Evolutionary conservation across 2,113 vertebrate species (phyloP).

Genomic region (Chionomys nivalis): DNA sequence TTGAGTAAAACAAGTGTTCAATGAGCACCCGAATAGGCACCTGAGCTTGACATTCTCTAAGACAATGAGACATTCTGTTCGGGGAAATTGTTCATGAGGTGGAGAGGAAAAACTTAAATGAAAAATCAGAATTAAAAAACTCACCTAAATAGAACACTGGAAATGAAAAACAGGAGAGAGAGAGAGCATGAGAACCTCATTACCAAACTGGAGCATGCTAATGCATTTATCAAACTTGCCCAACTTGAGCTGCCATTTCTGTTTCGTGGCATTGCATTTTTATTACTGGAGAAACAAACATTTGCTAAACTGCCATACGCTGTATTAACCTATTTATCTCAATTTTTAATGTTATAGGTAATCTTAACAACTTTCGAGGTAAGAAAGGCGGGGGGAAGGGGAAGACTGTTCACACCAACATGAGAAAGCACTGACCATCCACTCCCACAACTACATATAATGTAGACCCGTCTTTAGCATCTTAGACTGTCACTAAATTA

Average conservation of each 20-base stretch:
- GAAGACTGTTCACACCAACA: constrained; percentile 10
- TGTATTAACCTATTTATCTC: constrained; percentile 26
- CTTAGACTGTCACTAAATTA: constrained; percentile 44
- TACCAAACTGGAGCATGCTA: constrained; percentile 69
- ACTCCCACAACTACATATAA: neutral
- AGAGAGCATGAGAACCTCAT: constrained; percentile 84
- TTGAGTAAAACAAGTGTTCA: constrained; percentile 75
- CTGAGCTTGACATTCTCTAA: constrained; percentile 76
- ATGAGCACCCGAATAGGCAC: constrained; percentile 82
- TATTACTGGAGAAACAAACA: constrained; percentile 56
- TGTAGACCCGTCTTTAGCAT: constrained; percentile 12
- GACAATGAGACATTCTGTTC: constrained; percentile 80
- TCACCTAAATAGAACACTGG: constrained; percentile 89
- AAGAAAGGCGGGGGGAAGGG: neutral
- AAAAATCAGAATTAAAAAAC: constrained; percentile 83
- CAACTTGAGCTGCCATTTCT: constrained; percentile 62
- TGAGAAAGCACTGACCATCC: constrained; percentile 43
- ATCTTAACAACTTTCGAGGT: constrained; percentile 44
- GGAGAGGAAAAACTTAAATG: constrained; percentile 78
- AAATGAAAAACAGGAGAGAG: constrained; percentile 83
- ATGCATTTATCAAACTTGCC: constrained; percentile 69
- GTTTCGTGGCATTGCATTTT: constrained; percentile 56
- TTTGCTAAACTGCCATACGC: constrained; percentile 47
- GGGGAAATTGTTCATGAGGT: constrained; percentile 75
- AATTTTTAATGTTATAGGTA: neutral